phyloP scores from a whole-genome alignment of 2,797 vertebrate species.

The Darevskia nairensis region DNA sequence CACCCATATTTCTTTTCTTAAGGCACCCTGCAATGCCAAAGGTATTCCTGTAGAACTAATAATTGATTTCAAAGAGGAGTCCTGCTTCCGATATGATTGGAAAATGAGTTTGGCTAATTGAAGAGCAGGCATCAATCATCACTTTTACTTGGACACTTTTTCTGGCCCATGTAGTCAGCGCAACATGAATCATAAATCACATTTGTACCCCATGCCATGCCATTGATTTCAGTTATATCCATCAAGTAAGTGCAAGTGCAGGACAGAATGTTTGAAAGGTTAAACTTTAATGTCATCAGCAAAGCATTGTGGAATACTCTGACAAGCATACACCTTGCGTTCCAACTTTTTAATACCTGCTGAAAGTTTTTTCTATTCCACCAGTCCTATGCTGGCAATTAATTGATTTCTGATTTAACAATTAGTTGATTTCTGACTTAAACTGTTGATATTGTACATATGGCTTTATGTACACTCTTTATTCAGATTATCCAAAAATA shows the following conservation, averaged over 20 bases:
- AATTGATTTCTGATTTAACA: too few relatives aligned
- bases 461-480: background rate
- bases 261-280: constrained; percentile 32
- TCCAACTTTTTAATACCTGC: too few relatives aligned
- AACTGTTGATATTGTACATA: too few relatives aligned
- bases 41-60: constrained; percentile 27
- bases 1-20: background rate
- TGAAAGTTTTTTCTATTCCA: too few relatives aligned
- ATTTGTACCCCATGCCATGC: background rate
- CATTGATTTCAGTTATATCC: constrained; percentile 17
- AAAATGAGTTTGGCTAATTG: background rate
- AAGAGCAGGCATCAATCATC: background rate
- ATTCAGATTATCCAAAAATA: background rate
- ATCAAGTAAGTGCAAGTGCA: constrained; percentile 22
- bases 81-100: constrained; percentile 11
- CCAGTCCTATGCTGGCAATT: too few relatives aligned
- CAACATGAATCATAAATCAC: constrained; percentile 1
- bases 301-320: too few relatives aligned
- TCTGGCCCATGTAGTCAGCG: background rate
- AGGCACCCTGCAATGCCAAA: background rate
- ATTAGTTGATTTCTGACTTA: too few relatives aligned
- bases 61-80: background rate
- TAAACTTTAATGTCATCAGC: background rate
- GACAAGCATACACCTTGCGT: too few relatives aligned
- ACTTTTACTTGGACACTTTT: background rate